Percentiles rank a stretch among this genome's conserved stretches.
These are phyloP conservation scores for Aricia artaxerxes DNA, from an alignment of 2,888 invertebrate species.

Conservation along the genomic window DNA sequence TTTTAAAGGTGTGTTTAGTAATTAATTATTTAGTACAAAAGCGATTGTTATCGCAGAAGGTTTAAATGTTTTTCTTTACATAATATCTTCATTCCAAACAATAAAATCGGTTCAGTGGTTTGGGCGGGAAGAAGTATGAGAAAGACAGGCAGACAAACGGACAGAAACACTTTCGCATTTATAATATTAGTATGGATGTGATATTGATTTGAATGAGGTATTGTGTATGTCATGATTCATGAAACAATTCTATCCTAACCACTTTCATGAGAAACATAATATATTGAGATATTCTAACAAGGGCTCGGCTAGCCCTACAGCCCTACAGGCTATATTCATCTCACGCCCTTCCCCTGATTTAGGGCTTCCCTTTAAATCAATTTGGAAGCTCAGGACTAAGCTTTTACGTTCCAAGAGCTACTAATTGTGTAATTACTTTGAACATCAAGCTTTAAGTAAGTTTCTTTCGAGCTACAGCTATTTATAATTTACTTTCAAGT, in stretches of 20 bases:
- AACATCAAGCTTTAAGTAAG: neutral
- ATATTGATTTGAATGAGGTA: too few species aligned
- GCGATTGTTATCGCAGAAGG: neutral
- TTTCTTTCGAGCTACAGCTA: neutral
- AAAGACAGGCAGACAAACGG: too few species aligned
- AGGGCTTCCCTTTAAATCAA: slow-evolving; percentile 19
- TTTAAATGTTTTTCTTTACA: too few species aligned
- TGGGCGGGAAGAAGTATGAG: too few species aligned
- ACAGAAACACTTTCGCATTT: too few species aligned
- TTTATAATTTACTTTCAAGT: neutral
- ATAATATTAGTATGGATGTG: too few species aligned
- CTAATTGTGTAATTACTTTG: neutral
- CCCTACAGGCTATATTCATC: neutral
- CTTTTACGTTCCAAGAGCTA: neutral
- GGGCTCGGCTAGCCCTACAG: neutral
- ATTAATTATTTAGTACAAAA: neutral
- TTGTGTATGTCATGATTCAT: too few species aligned
- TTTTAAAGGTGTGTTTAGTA: neutral
- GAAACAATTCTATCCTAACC: too few species aligned
- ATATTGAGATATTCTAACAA: too few species aligned
- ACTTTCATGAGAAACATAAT: too few species aligned
- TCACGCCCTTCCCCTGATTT: neutral
- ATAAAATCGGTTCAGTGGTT: too few species aligned
- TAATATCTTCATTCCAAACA: too few species aligned
- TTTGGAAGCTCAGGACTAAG: neutral